Evolutionary conservation across 2,113 vertebrate species (phyloP).

Genomic region (Microtus montanus): DNA sequence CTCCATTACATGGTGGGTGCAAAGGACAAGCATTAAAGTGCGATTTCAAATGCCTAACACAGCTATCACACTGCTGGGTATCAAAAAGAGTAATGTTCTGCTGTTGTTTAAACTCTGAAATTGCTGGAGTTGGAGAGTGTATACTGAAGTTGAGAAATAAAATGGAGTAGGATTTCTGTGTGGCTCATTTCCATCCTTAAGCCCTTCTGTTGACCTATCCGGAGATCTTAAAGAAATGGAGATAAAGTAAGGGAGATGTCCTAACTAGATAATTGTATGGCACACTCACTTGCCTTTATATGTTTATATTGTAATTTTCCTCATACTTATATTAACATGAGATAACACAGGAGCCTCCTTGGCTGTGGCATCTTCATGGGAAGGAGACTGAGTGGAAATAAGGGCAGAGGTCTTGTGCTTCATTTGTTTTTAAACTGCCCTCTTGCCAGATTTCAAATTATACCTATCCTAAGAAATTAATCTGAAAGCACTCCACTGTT

Average conservation of each 20-base stretch:
- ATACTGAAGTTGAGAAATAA: slow-evolving; percentile 18
- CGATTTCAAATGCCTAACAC: slow-evolving; percentile 37
- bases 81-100: slow-evolving; percentile 25
- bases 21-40: slow-evolving; percentile 18
- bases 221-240: background rate
- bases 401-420: background rate
- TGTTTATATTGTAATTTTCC: background rate
- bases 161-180: background rate
- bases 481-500: slow-evolving; percentile 43
- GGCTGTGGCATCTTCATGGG: background rate
- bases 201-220: background rate
- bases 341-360: background rate
- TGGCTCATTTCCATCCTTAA: background rate
- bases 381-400: background rate
- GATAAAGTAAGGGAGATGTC: background rate
- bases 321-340: background rate
- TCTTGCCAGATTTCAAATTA: slow-evolving; percentile 29
- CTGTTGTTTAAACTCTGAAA: background rate
- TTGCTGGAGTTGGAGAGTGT: background rate
- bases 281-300: background rate
- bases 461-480: slow-evolving; percentile 17
- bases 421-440: background rate
- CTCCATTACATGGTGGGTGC: background rate
- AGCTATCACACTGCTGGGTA: background rate
- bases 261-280: background rate